Percentiles rank a stretch among this genome's conserved stretches.
Evolutionary conservation across 2,797 vertebrate genomes (phyloP).

Genomic region (Parotocinclus haroldoi): DNA sequence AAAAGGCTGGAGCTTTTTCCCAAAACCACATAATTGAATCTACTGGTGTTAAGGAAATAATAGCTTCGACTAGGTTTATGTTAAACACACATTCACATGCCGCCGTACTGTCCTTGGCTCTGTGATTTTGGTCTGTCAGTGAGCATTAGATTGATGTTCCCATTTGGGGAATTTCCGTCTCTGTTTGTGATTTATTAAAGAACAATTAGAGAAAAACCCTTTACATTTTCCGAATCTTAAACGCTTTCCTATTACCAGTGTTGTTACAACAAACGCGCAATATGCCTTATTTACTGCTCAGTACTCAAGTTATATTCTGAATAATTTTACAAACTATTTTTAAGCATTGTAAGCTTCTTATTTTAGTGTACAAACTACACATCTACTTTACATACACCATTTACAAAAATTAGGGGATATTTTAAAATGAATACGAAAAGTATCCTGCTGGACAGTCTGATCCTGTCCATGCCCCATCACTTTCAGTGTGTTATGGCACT

Average conservation of each 20-base stretch:
- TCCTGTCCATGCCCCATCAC: too few relatives aligned
- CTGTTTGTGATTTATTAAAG: conserved; percentile 20
- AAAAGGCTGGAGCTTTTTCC: neutral
- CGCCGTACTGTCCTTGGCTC: neutral
- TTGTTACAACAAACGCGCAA: neutral
- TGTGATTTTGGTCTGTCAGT: neutral
- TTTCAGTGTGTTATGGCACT: too few relatives aligned
- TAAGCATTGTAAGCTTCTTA: too few relatives aligned
- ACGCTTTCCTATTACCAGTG: conserved; percentile 8
- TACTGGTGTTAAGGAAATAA: conserved; percentile 27
- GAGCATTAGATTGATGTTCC: conserved; percentile 7
- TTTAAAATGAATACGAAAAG: too few relatives aligned
- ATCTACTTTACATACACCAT: too few relatives aligned
- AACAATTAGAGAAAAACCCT: conserved; percentile 4
- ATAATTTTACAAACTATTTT: too few relatives aligned
- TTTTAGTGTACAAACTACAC: too few relatives aligned
- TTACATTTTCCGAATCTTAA: neutral
- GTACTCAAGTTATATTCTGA: neutral
- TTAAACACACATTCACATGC: conserved; percentile 12
- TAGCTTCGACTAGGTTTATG: neutral
- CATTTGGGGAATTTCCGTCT: conserved; percentile 26
- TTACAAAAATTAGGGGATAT: too few relatives aligned
- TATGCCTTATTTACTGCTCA: neutral
- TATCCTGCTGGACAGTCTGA: too few relatives aligned
- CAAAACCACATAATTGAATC: conserved; percentile 6